phyloP scores from a whole-genome alignment of 2,888 invertebrate species.

The Chelonus formosanus region DNA sequence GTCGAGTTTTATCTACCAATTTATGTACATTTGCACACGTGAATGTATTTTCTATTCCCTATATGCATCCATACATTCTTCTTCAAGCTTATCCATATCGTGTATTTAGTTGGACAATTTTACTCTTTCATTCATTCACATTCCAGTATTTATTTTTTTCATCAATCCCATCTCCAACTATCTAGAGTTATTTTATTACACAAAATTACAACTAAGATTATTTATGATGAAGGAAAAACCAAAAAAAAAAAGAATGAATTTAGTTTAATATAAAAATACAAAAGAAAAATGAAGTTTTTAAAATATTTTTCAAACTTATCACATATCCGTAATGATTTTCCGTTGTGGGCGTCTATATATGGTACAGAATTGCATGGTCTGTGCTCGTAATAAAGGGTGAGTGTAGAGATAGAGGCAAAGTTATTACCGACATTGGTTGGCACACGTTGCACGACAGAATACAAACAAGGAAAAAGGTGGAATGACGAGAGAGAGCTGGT shows the following conservation, averaged over 20 bases:
- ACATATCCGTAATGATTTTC: too few species aligned
- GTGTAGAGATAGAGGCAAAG: slow-evolving; percentile 41
- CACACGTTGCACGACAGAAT: slow-evolving; percentile 33
- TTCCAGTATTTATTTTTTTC: too few species aligned
- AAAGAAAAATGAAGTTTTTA: too few species aligned
- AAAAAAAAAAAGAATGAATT: too few species aligned
- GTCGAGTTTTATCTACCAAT: slow-evolving; percentile 9
- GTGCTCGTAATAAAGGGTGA: slow-evolving; percentile 10
- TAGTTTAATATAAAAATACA: too few species aligned
- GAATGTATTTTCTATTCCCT: background rate
- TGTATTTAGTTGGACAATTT: background rate
- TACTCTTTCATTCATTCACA: background rate
- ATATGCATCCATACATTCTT: background rate
- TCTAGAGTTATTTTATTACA: too few species aligned
- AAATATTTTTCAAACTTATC: too few species aligned
- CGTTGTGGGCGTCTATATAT: too few species aligned
- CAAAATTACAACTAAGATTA: too few species aligned
- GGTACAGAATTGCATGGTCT: background rate
- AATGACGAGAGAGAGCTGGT: slow-evolving; percentile 16
- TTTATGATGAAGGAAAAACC: too few species aligned
- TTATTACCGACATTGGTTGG: slow-evolving; percentile 45
- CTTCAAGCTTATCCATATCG: background rate
- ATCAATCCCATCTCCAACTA: too few species aligned
- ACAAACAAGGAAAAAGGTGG: slow-evolving; percentile 9
- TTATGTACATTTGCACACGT: slow-evolving; percentile 6